phyloP scores from a whole-genome alignment of 2,113 vertebrate species.

The Tiliqua scincoides region DNA sequence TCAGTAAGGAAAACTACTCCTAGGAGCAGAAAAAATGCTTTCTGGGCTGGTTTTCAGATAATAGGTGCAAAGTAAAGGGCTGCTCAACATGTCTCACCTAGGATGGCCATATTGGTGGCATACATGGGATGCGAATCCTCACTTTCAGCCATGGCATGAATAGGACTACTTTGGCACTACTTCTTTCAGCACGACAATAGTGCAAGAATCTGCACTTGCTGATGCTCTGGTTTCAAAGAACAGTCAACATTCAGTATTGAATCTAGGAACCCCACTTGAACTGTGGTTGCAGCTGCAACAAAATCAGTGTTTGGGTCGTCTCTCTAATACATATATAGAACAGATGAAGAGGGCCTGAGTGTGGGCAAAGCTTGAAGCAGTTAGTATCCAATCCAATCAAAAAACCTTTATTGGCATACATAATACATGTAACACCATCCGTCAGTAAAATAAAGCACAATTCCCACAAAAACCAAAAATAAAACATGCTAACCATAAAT shows the following conservation, averaged over 20 bases:
- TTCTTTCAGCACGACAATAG: background rate
- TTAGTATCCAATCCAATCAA: no score
- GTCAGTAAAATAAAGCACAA: no score
- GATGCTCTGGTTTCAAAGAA: background rate
- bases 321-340: background rate
- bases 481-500: no score
- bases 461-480: no score
- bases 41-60: background rate
- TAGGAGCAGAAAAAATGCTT: background rate
- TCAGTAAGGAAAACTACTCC: background rate
- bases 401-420: no score
- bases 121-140: background rate
- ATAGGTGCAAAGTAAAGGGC: background rate
- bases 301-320: background rate
- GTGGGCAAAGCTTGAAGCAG: background rate
- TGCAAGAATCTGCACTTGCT: background rate
- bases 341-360: background rate
- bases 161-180: background rate
- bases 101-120: background rate
- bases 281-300: background rate
- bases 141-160: background rate
- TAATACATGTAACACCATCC: no score
- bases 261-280: background rate
- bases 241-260: background rate
- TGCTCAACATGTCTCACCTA: background rate